A percentile compares a stretch with the other conserved stretches of the same genome.
Evolutionary conservation across 2,888 invertebrate genomes (phyloP).

Genomic region (Stenolophus ochropezus): DNA sequence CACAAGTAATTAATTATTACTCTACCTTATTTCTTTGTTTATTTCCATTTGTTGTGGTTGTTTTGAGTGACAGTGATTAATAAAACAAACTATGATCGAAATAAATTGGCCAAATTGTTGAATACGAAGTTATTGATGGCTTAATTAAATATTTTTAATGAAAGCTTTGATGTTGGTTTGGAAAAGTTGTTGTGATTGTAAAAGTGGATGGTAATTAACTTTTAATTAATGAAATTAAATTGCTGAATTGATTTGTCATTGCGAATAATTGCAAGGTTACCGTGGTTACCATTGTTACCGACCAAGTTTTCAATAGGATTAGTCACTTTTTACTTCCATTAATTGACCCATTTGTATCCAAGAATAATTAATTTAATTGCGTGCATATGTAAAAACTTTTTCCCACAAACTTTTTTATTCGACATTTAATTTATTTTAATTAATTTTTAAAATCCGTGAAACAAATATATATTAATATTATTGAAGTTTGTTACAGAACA

Average conservation of each 20-base stretch:
- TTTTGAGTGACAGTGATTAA: constrained; percentile 45
- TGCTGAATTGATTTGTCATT: constrained; percentile 37
- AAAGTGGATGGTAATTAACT: constrained; percentile 19
- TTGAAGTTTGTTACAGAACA: too few species aligned
- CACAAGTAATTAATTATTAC: constrained; percentile 48
- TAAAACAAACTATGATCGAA: constrained; percentile 21
- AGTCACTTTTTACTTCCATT: constrained; percentile 6
- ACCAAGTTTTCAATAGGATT: not conserved
- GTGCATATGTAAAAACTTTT: too few species aligned
- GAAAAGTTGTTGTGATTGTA: constrained; percentile 16
- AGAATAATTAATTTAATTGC: constrained; percentile 15
- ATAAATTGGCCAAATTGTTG: constrained; percentile 34
- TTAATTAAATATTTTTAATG: constrained; percentile 51
- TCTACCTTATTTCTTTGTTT: constrained; percentile 34
- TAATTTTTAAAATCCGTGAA: too few species aligned
- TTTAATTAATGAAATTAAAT: constrained; percentile 39
- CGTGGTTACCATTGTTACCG: constrained; percentile 7
- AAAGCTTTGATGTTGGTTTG: constrained; percentile 29
- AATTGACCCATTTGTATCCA: not conserved
- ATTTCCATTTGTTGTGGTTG: constrained; percentile 36
- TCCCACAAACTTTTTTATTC: too few species aligned
- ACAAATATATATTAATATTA: too few species aligned
- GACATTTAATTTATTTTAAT: too few species aligned
- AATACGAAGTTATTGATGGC: constrained; percentile 45
- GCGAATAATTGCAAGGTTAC: constrained; percentile 20